Percentiles rank a stretch among this genome's conserved stretches.
Conservation (phyloP, 2,113 vertebrate species). For the Phylloscopus whistleri region DNA sequence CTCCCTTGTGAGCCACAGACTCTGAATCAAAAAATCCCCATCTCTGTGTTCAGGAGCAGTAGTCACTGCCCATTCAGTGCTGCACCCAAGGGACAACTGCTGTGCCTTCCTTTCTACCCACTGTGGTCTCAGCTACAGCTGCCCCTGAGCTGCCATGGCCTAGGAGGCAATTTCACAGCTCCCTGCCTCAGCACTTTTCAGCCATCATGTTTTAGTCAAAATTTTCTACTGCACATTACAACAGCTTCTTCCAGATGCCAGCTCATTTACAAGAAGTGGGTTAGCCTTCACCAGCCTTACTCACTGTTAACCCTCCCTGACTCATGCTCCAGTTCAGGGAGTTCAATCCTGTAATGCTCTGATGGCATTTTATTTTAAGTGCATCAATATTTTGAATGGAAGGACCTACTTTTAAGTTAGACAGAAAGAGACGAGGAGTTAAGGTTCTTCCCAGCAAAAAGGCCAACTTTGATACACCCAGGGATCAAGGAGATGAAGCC, state of each 20-base stretch:
- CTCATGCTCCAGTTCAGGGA: neutral
- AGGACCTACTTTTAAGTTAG: neutral
- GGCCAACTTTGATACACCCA: neutral
- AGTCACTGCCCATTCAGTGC: neutral
- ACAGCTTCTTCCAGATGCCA: neutral
- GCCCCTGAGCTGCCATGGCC: neutral
- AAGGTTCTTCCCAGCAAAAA: neutral
- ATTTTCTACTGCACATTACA: neutral
- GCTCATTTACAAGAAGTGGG: neutral
- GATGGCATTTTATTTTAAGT: neutral
- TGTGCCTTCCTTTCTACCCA: neutral
- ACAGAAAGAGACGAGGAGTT: neutral
- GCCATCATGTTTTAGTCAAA: neutral
- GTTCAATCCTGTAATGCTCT: neutral
- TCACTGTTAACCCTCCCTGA: neutral
- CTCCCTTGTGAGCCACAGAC: neutral
- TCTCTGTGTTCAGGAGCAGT: neutral
- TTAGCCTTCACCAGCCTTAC: neutral
- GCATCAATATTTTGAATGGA: neutral
- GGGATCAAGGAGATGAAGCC: neutral
- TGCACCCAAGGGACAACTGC: fast-evolving
- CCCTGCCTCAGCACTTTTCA: neutral
- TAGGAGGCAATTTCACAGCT: neutral
- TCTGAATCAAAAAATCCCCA: neutral
- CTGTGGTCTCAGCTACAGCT: fast-evolving